phyloP scores from a whole-genome alignment of 2,113 vertebrate species.

The Donacobius atricapilla region DNA sequence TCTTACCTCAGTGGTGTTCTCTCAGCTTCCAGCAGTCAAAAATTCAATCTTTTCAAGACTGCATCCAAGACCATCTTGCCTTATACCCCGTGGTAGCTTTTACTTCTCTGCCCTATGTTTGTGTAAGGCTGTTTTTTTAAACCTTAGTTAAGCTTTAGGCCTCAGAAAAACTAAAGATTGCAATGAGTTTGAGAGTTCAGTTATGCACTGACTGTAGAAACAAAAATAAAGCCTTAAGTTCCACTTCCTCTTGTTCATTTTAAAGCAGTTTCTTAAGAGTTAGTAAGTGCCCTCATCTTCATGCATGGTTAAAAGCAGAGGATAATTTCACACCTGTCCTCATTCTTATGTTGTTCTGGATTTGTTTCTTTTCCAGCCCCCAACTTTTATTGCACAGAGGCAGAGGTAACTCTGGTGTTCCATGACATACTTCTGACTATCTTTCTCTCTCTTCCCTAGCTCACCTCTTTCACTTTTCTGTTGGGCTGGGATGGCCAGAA shows the following conservation, averaged over 20 bases:
- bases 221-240: not conserved
- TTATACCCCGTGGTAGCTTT: not conserved
- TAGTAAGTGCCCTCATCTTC: not conserved
- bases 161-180: not conserved
- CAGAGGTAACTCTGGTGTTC: not conserved
- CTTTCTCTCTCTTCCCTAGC: not conserved
- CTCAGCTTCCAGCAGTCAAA: not conserved
- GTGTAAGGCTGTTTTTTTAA: not conserved
- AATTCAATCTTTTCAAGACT: not conserved
- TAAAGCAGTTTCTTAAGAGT: not conserved
- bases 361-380: not conserved
- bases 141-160: not conserved
- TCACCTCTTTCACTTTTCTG: not conserved
- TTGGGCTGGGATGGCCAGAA: not conserved
- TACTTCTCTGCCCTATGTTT: not conserved
- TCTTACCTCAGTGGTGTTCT: not conserved
- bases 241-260: not conserved
- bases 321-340: not conserved
- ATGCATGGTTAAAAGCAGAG: not conserved
- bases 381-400: not conserved
- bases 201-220: not conserved
- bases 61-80: not conserved
- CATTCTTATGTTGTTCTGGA: not conserved
- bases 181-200: not conserved
- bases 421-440: accelerated